Percentiles rank a stretch among this genome's conserved stretches.
phyloP scores from a whole-genome alignment of 2,888 invertebrate species.

The Drosophila vallismaia region DNA sequence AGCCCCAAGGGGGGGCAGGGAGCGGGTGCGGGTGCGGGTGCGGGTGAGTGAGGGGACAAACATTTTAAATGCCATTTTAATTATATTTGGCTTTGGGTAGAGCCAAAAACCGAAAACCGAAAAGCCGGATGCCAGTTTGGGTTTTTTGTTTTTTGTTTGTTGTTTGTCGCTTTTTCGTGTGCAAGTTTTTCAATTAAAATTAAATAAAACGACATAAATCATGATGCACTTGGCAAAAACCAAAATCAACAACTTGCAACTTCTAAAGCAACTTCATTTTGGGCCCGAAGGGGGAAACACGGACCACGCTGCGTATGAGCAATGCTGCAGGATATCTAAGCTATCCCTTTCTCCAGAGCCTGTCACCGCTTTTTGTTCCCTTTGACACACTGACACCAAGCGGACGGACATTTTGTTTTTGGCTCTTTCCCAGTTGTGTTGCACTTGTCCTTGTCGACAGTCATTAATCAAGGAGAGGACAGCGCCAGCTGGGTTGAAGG shows the following conservation, averaged over 20 bases:
- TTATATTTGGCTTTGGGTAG: constrained; percentile 70
- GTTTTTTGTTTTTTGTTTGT: constrained; percentile 23
- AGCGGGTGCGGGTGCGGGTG: too few relatives aligned
- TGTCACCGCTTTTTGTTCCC: constrained; percentile 14
- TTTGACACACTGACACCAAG: constrained; percentile 33
- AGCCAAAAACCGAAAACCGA: background rate
- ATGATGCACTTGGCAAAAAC: constrained; percentile 51
- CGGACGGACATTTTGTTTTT: constrained; percentile 28
- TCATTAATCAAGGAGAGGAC: constrained; percentile 46
- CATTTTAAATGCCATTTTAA: constrained; percentile 78
- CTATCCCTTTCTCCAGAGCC: background rate
- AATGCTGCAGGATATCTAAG: constrained; percentile 39
- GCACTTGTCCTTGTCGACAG: constrained; percentile 30
- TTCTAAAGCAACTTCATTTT: constrained; percentile 57
- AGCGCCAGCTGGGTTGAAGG: background rate
- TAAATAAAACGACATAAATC: constrained; percentile 77
- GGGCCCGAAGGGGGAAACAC: constrained; percentile 22
- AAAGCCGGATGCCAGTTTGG: constrained; percentile 44
- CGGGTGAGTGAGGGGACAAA: background rate
- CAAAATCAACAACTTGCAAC: constrained; percentile 21
- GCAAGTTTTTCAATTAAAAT: constrained; percentile 76
- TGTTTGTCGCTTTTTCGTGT: constrained; percentile 31
- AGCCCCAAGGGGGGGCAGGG: too few relatives aligned
- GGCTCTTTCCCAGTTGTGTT: constrained; percentile 12
- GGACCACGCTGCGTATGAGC: constrained; percentile 66